Percentiles rank a stretch among this genome's conserved stretches.
Conservation (phyloP, 2,888 invertebrate genomes). For the Ptilodon capucinus region DNA sequence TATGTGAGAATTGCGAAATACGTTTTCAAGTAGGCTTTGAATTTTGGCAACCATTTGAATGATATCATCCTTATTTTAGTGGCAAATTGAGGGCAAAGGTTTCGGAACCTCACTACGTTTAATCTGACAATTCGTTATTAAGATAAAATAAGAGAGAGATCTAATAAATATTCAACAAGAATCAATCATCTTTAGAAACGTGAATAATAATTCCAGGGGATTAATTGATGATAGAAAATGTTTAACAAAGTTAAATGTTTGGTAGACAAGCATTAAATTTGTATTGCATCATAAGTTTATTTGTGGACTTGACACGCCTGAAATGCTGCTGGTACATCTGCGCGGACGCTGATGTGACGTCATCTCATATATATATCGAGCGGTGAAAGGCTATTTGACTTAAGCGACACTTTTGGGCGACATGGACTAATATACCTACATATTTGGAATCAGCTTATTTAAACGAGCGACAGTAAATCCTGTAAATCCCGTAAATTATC, state of each 20-base stretch:
- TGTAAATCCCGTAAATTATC: too few species aligned
- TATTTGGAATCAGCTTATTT: too few species aligned
- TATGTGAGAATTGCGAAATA: neutral
- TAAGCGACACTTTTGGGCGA: too few species aligned
- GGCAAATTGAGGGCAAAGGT: too few species aligned
- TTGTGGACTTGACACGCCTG: conserved; percentile 60
- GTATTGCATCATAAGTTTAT: conserved; percentile 67
- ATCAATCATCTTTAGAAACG: neutral
- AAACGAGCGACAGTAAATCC: too few species aligned
- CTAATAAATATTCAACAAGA: too few species aligned
- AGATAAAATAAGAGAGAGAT: too few species aligned
- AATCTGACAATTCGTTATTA: too few species aligned
- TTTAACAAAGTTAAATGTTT: conserved; percentile 26
- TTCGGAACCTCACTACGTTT: too few species aligned
- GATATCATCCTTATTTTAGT: too few species aligned
- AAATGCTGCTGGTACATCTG: conserved; percentile 41
- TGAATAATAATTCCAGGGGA: conserved; percentile 31
- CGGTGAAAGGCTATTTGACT: conserved; percentile 2
- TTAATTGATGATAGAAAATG: conserved; percentile 40
- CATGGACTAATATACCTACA: too few species aligned
- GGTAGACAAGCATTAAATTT: conserved; percentile 29
- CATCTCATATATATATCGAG: conserved; percentile 20
- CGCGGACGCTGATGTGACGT: conserved; percentile 32
- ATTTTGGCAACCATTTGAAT: too few species aligned
- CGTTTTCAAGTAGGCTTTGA: neutral